Base-by-base conservation (phyloP, 1,140 invertebrate species). In the Coenobita brevimanus region DNA sequence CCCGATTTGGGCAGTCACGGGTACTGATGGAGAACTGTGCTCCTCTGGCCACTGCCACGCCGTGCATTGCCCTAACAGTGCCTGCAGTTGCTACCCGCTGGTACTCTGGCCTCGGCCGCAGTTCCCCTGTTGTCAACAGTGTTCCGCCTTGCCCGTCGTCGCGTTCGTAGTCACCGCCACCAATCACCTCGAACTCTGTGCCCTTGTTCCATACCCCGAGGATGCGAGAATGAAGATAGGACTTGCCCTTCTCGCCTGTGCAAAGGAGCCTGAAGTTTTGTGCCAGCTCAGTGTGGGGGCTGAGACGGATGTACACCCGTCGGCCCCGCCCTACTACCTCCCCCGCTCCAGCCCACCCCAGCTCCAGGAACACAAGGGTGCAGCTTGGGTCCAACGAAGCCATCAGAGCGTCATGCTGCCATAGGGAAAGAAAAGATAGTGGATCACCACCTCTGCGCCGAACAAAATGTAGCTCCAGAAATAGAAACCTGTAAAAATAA, bases 11-110 rank as follows among this genome's bases (percentile, higher is more conserved):
- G 21, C 73, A 76, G 62, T 85, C 82, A 1, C 43, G 43, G 33
- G 82, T 85, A 21, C 67, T 75, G 82, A 85, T 85, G 24, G 57
- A 85, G 21, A 78, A 85, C 82, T 85, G 82, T 10, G 73, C 82
- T 24, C 82, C 60, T 21, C 62, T 76, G 46, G 17, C 75, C 2
- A 46, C 60, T 33, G 27, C 71, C 4, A 57, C 46, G 2, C 82
- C 82, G 24, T 76, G 73, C 21, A 85, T 50, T 15, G 71, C 82
- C 17, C 82, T 76, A 0, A 85, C 71, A 1, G 73, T 85, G 33
- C 82, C 82, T 27, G 82, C 82, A 8, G 46, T 41, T 13, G 71
- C 71, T 6, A 71, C 69, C n/a, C 82, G 75, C 41, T 64, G 46
- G 27, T 85, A 85, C 27, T 76, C 82, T 8, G 15, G 27, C 1